A percentile compares a stretch with the other conserved stretches of the same genome.
These are phyloP conservation scores for Rhamphomyia laevipes DNA, from an alignment of 2,888 invertebrate genomes.

Conservation along the genomic window DNA sequence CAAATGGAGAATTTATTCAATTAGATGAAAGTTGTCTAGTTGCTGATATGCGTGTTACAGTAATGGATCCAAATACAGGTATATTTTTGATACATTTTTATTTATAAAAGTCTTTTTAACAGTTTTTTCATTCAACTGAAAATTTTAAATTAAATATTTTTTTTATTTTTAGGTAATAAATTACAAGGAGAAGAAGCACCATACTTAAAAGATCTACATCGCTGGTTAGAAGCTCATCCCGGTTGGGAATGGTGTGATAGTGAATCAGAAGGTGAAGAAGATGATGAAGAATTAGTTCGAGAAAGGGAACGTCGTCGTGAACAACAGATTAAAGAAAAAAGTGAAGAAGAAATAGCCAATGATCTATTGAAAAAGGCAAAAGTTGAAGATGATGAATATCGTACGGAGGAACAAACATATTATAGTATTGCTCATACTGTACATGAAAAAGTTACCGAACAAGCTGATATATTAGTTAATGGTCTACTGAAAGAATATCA, in stretches of 20 bases:
- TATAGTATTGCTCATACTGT: conserved; percentile 97
- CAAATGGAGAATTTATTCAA: conserved; percentile 53
- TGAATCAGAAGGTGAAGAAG: conserved; percentile 63
- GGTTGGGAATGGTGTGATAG: conserved; percentile 84
- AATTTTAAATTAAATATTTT: too few relatives aligned
- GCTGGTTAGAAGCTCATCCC: conserved; percentile 81
- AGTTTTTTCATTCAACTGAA: too few relatives aligned
- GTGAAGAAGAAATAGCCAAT: conserved; percentile 55
- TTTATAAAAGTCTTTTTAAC: too few relatives aligned
- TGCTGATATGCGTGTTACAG: conserved; percentile 73
- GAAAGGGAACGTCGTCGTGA: conserved; percentile 13
- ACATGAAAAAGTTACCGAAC: conserved; percentile 86
- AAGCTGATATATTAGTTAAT: conserved; percentile 87
- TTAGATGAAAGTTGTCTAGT: conserved; percentile 67
- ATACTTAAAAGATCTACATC: conserved; percentile 67
- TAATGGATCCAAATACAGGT: conserved; percentile 80
- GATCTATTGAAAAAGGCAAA: conserved; percentile 75
- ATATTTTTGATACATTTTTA: background rate
- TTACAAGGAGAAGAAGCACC: conserved; percentile 77
- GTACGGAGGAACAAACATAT: conserved; percentile 88
- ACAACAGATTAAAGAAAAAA: conserved; percentile 24
- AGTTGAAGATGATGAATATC: conserved; percentile 94
- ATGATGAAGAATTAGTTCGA: conserved; percentile 39
- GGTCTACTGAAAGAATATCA: conserved; percentile 96
- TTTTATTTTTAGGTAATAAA: conserved; percentile 37